Evolutionary conservation across 2,113 vertebrate species (phyloP), one percentile per base, ranked within the genome.

Genomic region (Otocyon megalotis): DNA sequence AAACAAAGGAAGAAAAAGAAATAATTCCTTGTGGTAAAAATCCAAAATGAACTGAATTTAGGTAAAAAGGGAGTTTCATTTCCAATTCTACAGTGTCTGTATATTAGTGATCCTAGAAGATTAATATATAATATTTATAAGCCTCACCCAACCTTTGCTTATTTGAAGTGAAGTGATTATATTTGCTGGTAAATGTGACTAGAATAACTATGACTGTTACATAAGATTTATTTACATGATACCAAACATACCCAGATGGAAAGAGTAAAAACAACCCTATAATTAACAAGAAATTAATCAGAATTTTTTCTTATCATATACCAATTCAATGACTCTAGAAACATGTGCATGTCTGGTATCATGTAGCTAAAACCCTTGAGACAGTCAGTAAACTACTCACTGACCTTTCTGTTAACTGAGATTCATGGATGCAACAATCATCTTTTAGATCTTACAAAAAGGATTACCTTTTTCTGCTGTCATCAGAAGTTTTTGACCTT

Each of bases 401-500:
- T 96, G 96, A 96, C 88, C 96, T 98, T 97, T 97, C 84, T 79
- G 50, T 97, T 96, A 93, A 90, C 65, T 32, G 37, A 98, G 83
- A 96, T 94, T 95, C 94, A 69, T 60, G 53, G 50, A 67, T 0
- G 0, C 77, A 65, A 79, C 71, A 28, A 95, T 89, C 65, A 94
- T 83, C 96, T 97, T 94, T 97, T 88, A 97, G 92, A 96, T 90
- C 84, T 95, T 93, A 94, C 80, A 93, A 93, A 97, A 97, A 96
- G 80, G 84, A 97, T 97, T 97, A 88, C 85, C 60, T 96, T 97
- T 97, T 94, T 90, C 72, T 81, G 81, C 85, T 93, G 90, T 93
- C 94, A 97, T 95, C 91, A 89, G 84, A 94, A 96, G 86, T 95
- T 95, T 97, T 97, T 97, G 94, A 97, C 92, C 94, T 98, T 97